These are phyloP conservation scores for Caenorhabditis sulstoni DNA, from an alignment of 2,888 invertebrate genomes.

Conservation along the genomic window DNA sequence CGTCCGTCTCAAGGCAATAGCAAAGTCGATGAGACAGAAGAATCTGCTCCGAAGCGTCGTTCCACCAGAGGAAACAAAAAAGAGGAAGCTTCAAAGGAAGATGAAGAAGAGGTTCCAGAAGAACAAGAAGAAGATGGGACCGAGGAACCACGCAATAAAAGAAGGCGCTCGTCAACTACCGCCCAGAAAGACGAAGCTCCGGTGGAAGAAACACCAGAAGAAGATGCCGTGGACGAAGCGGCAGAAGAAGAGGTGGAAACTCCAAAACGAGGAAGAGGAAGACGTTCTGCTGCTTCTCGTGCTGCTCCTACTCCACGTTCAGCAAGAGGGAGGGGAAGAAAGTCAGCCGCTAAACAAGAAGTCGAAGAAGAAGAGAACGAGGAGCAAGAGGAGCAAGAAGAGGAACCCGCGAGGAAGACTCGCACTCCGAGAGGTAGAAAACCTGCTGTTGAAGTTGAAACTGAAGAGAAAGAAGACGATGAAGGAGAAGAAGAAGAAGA, in stretches of 20 bases:
- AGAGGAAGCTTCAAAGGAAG: conserved; percentile 17
- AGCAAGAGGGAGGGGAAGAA: conserved; percentile 27
- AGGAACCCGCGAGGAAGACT: conserved; percentile 6
- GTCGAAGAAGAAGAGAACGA: neutral
- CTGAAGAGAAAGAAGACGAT: neutral
- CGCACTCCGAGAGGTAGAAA: conserved; percentile 34
- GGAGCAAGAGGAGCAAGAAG: conserved; percentile 15
- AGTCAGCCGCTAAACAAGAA: conserved; percentile 31
- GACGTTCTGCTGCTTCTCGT: conserved; percentile 19
- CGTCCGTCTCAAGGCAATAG: neutral
- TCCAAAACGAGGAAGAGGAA: conserved; percentile 18
- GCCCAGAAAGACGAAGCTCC: neutral
- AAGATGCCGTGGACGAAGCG: conserved; percentile 13
- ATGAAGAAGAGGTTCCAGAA: neutral
- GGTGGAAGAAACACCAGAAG: neutral
- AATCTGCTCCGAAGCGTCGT: conserved; percentile 6
- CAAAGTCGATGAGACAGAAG: neutral
- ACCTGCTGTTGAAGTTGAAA: conserved; percentile 3
- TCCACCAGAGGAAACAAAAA: conserved; percentile 19
- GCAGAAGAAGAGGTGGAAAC: conserved; percentile 19
- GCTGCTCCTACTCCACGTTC: conserved; percentile 18
- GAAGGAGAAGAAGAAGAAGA: conserved; percentile 17
- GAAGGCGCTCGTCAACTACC: neutral
- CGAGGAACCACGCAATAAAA: neutral
- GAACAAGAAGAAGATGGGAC: neutral